Evolutionary conservation across 2,888 invertebrate species (phyloP), one percentile per base, ranked within the genome.

Genomic region (Heliconius cydno): DNA sequence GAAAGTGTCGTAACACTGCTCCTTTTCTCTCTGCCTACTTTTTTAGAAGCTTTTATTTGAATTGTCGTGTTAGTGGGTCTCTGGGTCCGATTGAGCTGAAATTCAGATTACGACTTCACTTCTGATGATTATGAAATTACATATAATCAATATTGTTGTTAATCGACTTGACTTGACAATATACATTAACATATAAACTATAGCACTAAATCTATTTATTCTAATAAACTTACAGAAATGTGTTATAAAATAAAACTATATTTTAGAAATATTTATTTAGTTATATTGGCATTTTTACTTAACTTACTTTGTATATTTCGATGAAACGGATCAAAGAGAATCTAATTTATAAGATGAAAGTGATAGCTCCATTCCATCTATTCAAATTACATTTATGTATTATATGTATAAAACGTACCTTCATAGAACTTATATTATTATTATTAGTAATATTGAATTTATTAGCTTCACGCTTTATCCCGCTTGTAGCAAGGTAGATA

Each of bases 301-400:
- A 63, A 75, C 41, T 60, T 52, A 72, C 72, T 70, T 60, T 68
- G 65, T 66, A 68, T 77, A 57, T 68, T 60, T 68, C 52, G 25
- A 70, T 77, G 60, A 57, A 68, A 77, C 57, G 67, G 57, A 60
- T 77, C 76, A 77, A 77, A 77, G 70, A 60, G 38, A 77, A 78
- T 72, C 19, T 72, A 63, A 72, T 72, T 78, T 72, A 78, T 72
- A 72, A 52, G 63, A 72, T 72, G n/a, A 72, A 72, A 78, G 70
- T 78, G 66, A 75, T 65, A 75, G 75, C 75, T 75, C 75, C 41
- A 75, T 66, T 75, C 65, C 75, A 65, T 75, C 41, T 75, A 75
- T 75, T 73, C 75, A 75, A 66, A 75, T 75, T 66, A 75, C 75
- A 75, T 66, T 75, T 46, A 41, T 46, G 19, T 75, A 75, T 28